Conservation (phyloP, 2,797 vertebrate genomes). For the Schizopygopsis malacanthus region DNA sequence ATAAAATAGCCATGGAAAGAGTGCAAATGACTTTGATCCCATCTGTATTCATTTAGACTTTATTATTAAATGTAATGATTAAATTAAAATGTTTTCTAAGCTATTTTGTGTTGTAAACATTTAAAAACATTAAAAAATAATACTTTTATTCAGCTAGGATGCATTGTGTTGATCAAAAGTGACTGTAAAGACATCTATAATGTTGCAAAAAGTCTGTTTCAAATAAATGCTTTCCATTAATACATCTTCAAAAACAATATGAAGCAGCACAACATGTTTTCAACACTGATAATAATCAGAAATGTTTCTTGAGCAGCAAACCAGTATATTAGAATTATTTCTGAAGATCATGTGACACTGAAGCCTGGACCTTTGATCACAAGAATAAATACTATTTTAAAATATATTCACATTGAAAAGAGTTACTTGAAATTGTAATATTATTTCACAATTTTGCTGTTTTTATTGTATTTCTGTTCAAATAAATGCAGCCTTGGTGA, state of each 20-base stretch:
- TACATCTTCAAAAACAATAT: too few species aligned
- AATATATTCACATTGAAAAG: neutral
- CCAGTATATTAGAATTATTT: neutral
- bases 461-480: neutral
- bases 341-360: neutral
- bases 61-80: neutral
- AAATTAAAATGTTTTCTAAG: neutral
- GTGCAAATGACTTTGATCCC: too few species aligned
- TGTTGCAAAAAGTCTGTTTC: too few species aligned
- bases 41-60: neutral
- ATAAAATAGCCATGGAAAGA: neutral
- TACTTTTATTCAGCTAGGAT: neutral
- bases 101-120: neutral
- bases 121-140: neutral
- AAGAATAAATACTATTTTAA: neutral
- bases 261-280: neutral
- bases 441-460: neutral
- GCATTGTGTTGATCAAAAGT: neutral
- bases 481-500: neutral
- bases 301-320: neutral
- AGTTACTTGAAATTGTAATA: neutral
- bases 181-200: too few species aligned
- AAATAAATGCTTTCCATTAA: too few species aligned
- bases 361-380: neutral
- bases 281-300: neutral